Evolutionary conservation across 35 echinoderm and acorn worm species (phyloP).

Genomic region (Patiria miniata): DNA sequence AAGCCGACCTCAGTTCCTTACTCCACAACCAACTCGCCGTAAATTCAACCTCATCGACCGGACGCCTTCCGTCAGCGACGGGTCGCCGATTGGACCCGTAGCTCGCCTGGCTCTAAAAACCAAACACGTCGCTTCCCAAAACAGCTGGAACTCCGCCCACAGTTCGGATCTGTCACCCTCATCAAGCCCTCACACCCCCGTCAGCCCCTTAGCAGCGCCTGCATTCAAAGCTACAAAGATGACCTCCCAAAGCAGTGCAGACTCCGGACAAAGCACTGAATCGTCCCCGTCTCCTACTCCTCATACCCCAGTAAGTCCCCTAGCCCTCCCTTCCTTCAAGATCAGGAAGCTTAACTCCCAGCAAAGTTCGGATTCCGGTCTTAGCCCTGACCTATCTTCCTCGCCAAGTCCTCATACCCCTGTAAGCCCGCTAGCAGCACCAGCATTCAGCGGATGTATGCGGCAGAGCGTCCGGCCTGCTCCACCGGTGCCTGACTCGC

Average conservation of each 20-base stretch:
- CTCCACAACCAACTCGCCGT: neutral
- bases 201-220: neutral
- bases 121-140: neutral
- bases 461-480: neutral
- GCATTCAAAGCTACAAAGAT: neutral
- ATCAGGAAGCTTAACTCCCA: neutral
- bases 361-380: neutral
- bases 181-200: neutral
- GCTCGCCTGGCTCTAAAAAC: neutral
- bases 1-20: neutral
- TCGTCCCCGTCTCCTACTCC: neutral
- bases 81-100: neutral
- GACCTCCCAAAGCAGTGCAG: neutral
- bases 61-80: neutral
- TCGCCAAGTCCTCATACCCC: neutral
- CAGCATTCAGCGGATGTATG: neutral
- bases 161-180: neutral
- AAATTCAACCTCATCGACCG: neutral
- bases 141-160: neutral
- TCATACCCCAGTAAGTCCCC: neutral
- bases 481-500: neutral
- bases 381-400: neutral
- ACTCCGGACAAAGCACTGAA: neutral
- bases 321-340: neutral
- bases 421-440: neutral